These are phyloP conservation scores for Archivesica marissinica DNA, from an alignment of 1,140 invertebrate species.

Conservation along the genomic window DNA sequence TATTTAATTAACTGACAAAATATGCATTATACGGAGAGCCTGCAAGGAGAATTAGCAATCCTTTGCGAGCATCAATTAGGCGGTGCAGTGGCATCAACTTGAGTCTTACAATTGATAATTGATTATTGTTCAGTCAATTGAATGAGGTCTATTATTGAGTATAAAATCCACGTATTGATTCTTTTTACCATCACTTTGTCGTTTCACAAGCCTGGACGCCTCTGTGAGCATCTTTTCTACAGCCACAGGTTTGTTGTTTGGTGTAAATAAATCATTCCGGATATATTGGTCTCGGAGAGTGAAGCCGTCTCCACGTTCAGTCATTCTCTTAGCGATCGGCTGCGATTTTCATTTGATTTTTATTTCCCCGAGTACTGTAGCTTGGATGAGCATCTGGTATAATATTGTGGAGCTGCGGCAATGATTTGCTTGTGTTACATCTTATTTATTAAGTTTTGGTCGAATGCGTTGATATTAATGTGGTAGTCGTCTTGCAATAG, in stretches of 20 bases:
- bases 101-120: slow-evolving; percentile 35
- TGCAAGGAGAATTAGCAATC: not conserved
- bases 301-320: not conserved
- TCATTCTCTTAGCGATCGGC: not conserved
- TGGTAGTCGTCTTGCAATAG: not conserved
- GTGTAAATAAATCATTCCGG: slow-evolving; percentile 29
- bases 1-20: not conserved
- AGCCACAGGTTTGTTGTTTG: slow-evolving; percentile 30
- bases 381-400: slow-evolving; percentile 17
- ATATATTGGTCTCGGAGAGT: slow-evolving; percentile 19
- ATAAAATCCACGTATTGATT: slow-evolving; percentile 36
- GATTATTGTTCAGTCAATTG: slow-evolving; percentile 13
- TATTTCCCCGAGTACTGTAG: slow-evolving; percentile 11
- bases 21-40: not conserved
- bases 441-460: slow-evolving; percentile 32
- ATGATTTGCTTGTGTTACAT: slow-evolving; percentile 7
- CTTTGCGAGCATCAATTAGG: not conserved
- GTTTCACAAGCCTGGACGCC: slow-evolving; percentile 17
- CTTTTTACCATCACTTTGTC: slow-evolving; percentile 2
- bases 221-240: not conserved
- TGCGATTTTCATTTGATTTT: slow-evolving; percentile 27
- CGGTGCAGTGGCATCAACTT: slow-evolving; percentile 1
- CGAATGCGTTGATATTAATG: slow-evolving; percentile 15
- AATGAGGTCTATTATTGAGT: slow-evolving; percentile 22
- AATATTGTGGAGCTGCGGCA: not conserved